A percentile compares a stretch with the other conserved stretches of the same genome.
These are phyloP conservation scores for Aspidiotus rigidus DNA, from an alignment of 2,888 invertebrate species.

Conservation along the genomic window DNA sequence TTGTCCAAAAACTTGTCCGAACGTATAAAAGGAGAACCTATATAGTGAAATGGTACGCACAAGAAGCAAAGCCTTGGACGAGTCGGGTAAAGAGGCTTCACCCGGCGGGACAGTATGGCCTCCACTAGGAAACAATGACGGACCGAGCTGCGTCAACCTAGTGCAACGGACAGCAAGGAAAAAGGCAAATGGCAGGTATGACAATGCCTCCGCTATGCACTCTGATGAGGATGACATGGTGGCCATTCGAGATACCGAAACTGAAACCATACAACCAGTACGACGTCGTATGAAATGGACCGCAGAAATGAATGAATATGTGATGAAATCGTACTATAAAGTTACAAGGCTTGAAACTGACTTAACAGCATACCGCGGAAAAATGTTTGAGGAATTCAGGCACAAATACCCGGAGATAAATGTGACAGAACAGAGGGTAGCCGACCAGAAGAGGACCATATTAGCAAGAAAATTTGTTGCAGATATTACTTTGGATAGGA, in stretches of 20 bases:
- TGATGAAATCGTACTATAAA: neutral
- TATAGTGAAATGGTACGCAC: neutral
- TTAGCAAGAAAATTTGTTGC: neutral
- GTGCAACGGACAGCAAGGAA: neutral
- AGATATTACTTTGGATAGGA: neutral
- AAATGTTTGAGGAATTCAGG: neutral
- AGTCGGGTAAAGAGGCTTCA: no score
- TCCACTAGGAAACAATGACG: slow-evolving; percentile 1
- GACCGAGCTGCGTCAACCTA: slow-evolving; percentile 1
- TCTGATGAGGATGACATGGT: neutral
- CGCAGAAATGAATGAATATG: neutral
- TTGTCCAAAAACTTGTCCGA: neutral
- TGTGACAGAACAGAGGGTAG: neutral
- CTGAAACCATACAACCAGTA: neutral
- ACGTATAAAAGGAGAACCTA: neutral
- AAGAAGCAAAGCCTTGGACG: slow-evolving; percentile 1
- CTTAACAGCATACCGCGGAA: neutral
- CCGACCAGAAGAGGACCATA: neutral
- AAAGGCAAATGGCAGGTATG: neutral
- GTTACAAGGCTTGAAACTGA: neutral
- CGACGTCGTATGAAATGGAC: neutral
- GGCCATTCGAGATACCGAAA: neutral
- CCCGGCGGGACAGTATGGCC: neutral
- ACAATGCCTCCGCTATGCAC: neutral
- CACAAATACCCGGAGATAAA: neutral